Conservation (phyloP, 2,888 invertebrate genomes). For the Trachelus iudaicus region DNA sequence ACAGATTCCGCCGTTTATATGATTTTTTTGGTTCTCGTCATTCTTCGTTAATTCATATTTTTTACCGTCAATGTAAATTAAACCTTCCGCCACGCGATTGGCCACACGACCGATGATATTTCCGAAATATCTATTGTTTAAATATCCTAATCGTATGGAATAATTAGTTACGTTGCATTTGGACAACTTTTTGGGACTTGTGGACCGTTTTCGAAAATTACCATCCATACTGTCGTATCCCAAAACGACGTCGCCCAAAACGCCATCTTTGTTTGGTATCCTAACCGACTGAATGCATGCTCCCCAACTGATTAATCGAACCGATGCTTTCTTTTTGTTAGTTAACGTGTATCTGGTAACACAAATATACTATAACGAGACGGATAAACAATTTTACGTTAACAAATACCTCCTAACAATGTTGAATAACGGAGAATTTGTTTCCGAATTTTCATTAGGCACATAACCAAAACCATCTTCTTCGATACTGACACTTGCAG, state of each 20-base stretch:
- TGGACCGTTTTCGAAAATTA: slow-evolving; percentile 38
- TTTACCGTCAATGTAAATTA: slow-evolving; percentile 63
- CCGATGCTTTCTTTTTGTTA: slow-evolving; percentile 63
- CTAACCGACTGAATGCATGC: slow-evolving; percentile 68
- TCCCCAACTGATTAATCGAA: slow-evolving; percentile 69
- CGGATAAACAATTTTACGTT: not conserved
- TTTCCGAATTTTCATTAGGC: slow-evolving; percentile 17
- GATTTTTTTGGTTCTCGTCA: slow-evolving; percentile 7
- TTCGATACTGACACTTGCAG: slow-evolving; percentile 30
- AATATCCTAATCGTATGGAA: slow-evolving; percentile 53
- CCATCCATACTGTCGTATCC: slow-evolving; percentile 70
- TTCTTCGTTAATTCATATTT: slow-evolving; percentile 54
- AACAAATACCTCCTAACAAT: slow-evolving; percentile 41
- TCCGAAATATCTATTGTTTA: slow-evolving; percentile 68
- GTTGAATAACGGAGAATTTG: slow-evolving; percentile 21
- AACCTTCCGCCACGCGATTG: slow-evolving; percentile 66
- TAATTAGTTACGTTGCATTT: not conserved
- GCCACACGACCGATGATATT: slow-evolving; percentile 69
- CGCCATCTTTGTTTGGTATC: slow-evolving; percentile 67
- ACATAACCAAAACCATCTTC: slow-evolving; percentile 53
- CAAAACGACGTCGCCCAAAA: slow-evolving; percentile 67
- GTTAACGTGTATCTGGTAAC: slow-evolving; percentile 64
- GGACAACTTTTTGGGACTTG: not conserved
- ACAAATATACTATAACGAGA: not conserved
- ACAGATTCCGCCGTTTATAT: slow-evolving; percentile 35